Evolutionary conservation across 2,888 invertebrate species (phyloP).

Genomic region (Cerceris ruficornis): DNA sequence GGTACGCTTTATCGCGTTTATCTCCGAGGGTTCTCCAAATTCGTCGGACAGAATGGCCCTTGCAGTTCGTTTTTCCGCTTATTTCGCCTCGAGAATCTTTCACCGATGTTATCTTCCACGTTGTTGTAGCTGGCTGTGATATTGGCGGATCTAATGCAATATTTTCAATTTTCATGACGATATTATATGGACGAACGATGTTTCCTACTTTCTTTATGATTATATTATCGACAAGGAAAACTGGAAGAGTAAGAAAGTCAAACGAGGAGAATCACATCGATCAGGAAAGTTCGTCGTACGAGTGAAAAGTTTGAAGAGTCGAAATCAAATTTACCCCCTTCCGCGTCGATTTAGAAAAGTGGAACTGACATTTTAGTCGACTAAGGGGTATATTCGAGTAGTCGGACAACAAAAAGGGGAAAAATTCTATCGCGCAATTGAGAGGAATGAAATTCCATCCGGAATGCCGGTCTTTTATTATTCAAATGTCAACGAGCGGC

Average conservation of each 20-base stretch:
- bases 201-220: neutral
- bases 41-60: no score
- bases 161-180: no score
- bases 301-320: constrained; percentile 13
- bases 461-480: no score
- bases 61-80: no score
- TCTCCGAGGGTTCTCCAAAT: constrained; percentile 30
- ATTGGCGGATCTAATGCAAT: no score
- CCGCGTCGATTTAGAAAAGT: constrained; percentile 3
- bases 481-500: no score
- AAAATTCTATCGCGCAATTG: no score
- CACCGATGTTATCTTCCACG: no score
- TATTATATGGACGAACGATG: no score
- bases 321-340: constrained; percentile 24
- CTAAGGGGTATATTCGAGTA: neutral
- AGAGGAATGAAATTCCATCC: no score
- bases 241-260: neutral
- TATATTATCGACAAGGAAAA: neutral
- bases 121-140: no score
- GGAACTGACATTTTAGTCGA: constrained; percentile 1
- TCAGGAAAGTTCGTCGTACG: constrained; percentile 12
- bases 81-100: no score
- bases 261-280: constrained; percentile 11
- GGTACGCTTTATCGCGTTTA: constrained; percentile 59
- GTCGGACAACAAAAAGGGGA: neutral